phyloP scores from a whole-genome alignment of 2,888 invertebrate species.

The Rhopalosiphum nymphaeae region DNA sequence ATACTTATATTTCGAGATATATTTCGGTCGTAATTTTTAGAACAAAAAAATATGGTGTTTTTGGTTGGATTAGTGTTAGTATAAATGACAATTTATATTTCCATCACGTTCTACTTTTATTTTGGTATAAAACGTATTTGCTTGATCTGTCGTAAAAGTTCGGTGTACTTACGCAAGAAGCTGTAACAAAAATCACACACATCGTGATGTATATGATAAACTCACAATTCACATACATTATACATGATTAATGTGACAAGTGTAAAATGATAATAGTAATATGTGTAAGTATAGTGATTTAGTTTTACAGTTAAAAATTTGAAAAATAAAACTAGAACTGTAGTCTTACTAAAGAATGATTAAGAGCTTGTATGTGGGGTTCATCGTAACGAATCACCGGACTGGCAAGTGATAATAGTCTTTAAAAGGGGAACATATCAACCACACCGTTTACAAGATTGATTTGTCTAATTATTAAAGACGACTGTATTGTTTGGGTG shows the following conservation, averaged over 20 bases:
- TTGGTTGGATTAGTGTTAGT: not conserved
- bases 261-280: not conserved
- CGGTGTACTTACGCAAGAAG: not conserved
- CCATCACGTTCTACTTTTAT: slow-evolving; percentile 47
- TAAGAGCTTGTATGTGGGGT: slow-evolving; percentile 2
- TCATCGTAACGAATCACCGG: slow-evolving; percentile 50
- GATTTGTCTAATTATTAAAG: slow-evolving; percentile 61
- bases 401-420: slow-evolving; percentile 56
- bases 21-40: slow-evolving; percentile 12
- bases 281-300: not conserved
- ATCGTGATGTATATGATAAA: not conserved
- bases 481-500: slow-evolving; percentile 43
- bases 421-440: slow-evolving; percentile 46
- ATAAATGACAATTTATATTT: slow-evolving; percentile 5
- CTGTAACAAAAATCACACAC: slow-evolving; percentile 38
- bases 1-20: not conserved
- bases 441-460: slow-evolving; percentile 47
- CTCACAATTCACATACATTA: not conserved
- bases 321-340: not conserved
- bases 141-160: slow-evolving; percentile 40
- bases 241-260: not conserved
- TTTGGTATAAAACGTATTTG: slow-evolving; percentile 45
- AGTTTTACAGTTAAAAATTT: not conserved
- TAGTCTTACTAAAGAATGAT: slow-evolving; percentile 42
- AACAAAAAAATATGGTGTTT: slow-evolving; percentile 6